Evolutionary conservation across 2,797 vertebrate genomes (phyloP), one percentile per base, ranked within the genome.

Genomic region (Lycodopsis pacificus): DNA sequence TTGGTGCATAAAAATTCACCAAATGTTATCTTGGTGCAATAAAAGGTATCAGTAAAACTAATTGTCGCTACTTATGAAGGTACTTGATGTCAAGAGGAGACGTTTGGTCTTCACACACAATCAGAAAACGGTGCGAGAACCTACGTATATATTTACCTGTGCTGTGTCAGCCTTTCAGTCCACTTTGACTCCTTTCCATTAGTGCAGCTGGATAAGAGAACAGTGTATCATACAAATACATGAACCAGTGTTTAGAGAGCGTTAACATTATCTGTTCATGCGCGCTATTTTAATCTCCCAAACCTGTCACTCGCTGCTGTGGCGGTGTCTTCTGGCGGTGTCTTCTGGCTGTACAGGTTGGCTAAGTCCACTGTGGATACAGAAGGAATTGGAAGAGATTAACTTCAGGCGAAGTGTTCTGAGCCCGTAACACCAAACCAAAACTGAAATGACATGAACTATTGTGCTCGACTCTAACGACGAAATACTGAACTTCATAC

Each of bases 101-200:
- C 1, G 15, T 42, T 51, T 27, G 22, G 20, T 59, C 57, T 62
- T 61, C 7, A 64, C 4, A 19, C 6, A 57, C 38, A 59, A 36
- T 20, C 30, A 38, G 6, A 62, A n/a, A 61, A 17, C 22, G 19
- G 7, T 22, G n/a, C 5, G 4, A 12, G 9, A 38, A 46, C 34
- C 58, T 40, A 53, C 0, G 27, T 20, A 11, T 17, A 32, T 25
- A 25, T 46, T 91, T 94, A 99, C 97, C 97, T 97, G 92, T 93
- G 84, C 46, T 95, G 82, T 2, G 90, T 78, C 38, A 94, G 82
- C 86, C 90, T 95, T 66, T 77, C 90, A 30, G 83, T 76, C 97
- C 97, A 97, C 38, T n/a, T 88, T 32, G 91, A 94, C 4, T 73
- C 57, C 3, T 62, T 95, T 86, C 20, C 62, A 63, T 48, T 56